phyloP scores from a whole-genome alignment of 1,140 invertebrate species.

The Contarinia nasturtii region DNA sequence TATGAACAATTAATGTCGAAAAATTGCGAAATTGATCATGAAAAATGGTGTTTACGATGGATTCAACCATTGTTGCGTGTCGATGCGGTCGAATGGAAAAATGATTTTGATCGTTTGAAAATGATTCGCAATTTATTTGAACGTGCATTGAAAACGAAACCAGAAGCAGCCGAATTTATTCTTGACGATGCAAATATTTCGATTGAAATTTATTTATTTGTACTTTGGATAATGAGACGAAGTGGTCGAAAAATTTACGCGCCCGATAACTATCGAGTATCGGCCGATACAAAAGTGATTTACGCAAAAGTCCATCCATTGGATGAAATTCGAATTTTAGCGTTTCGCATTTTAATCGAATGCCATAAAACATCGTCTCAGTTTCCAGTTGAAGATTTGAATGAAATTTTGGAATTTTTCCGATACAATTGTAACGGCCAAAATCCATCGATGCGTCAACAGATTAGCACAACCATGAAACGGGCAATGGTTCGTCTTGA shows the following conservation, averaged over 20 bases:
- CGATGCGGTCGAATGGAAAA: constrained; percentile 3
- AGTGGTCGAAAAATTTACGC: constrained; percentile 6
- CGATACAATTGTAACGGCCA: constrained; percentile 51
- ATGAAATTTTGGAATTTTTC: constrained; percentile 45
- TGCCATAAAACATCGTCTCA: constrained; percentile 52
- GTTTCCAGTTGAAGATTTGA: constrained; percentile 38
- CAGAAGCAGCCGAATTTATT: constrained; percentile 5
- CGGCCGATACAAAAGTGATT: background rate
- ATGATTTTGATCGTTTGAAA: constrained; percentile 5
- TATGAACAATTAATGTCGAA: constrained; percentile 9
- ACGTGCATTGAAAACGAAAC: constrained; percentile 11
- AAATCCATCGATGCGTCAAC: constrained; percentile 37
- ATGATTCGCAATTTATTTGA: constrained; percentile 11
- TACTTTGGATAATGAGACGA: constrained; percentile 11
- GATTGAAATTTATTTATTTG: constrained; percentile 13
- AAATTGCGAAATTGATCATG: constrained; percentile 6
- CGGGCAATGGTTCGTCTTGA: constrained; percentile 29
- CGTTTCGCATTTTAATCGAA: constrained; percentile 50
- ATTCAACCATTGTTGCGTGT: constrained; percentile 6
- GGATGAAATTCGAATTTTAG: constrained; percentile 26
- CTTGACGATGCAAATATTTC: constrained; percentile 5
- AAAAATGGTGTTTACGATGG: constrained; percentile 11
- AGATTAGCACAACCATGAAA: constrained; percentile 35
- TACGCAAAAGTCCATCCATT: background rate
- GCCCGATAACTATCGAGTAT: background rate